phyloP scores from a whole-genome alignment of 2,888 invertebrate genomes.

The Odontothrips loti region DNA sequence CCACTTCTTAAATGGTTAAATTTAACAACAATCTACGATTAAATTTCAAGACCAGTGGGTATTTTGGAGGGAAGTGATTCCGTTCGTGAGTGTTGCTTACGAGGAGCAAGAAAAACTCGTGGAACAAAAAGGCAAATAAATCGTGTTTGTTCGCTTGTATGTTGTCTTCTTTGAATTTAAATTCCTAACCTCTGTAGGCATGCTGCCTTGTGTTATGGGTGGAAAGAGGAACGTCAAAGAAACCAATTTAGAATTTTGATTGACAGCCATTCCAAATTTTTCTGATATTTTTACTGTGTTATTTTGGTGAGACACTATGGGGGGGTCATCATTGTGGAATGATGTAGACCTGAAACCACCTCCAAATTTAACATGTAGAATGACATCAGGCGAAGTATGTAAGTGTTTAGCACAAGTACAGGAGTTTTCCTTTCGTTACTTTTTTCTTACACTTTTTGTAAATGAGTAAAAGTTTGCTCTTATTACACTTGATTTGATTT shows the following conservation, averaged over 20 bases:
- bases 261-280: no score
- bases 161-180: neutral
- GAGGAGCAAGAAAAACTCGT: no score
- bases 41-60: neutral
- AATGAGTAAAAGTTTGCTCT: neutral
- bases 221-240: no score
- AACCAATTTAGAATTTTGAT: no score
- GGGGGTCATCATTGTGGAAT: neutral
- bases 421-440: neutral
- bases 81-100: neutral
- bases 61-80: neutral
- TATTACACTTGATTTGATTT: neutral
- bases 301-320: no score
- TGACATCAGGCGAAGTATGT: neutral
- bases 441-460: neutral
- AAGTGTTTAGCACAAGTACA: neutral
- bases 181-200: no score
- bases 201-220: no score
- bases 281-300: no score
- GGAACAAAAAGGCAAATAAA: no score
- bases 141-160: neutral
- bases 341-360: neutral
- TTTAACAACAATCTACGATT: neutral
- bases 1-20: neutral
- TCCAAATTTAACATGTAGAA: neutral